Evolutionary conservation across 2,797 vertebrate species (phyloP).

Genomic region (Sebastes oblongus): DNA sequence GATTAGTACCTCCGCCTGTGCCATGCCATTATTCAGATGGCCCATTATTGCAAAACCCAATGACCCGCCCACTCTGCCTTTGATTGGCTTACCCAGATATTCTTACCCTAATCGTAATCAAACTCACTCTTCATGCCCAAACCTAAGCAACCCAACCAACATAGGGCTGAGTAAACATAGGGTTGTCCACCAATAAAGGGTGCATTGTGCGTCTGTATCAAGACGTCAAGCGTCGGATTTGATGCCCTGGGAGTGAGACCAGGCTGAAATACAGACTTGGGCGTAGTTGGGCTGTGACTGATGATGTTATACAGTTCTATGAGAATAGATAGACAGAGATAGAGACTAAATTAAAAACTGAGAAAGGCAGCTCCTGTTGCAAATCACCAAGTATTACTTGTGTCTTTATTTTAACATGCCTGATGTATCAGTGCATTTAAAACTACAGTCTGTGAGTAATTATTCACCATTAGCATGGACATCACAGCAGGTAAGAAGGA

Average conservation of each 20-base stretch:
- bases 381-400: neutral
- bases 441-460: slow-evolving; percentile 4
- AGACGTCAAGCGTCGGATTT: neutral
- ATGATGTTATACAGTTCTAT: no score
- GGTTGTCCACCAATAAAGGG: neutral
- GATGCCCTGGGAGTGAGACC: neutral
- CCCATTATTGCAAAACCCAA: no score
- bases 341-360: neutral
- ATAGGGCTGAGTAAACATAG: no score
- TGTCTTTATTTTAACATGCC: neutral
- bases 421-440: neutral
- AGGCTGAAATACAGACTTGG: neutral
- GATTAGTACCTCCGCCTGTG: no score
- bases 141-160: no score
- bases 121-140: no score
- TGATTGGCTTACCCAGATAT: no score
- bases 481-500: slow-evolving; percentile 27
- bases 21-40: no score
- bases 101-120: no score
- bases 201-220: neutral
- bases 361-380: neutral
- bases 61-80: no score
- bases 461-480: slow-evolving; percentile 11
- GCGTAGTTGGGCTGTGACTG: neutral
- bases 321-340: no score